Base-by-base conservation (phyloP, 2,113 vertebrate genomes). In the Hippopotamus amphibius region DNA sequence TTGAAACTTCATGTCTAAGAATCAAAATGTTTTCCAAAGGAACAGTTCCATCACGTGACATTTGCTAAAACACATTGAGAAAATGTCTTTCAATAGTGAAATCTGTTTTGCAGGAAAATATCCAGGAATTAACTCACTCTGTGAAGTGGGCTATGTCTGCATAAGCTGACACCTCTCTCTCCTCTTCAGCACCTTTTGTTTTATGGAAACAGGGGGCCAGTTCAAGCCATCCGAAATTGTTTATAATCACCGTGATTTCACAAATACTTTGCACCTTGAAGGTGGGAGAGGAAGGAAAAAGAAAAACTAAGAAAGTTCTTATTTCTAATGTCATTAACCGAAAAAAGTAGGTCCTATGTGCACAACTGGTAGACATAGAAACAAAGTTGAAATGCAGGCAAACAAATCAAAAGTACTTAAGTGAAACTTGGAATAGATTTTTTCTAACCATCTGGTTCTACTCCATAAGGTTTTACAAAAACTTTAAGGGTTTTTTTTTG, bases 21-120 rank as follows among this genome's bases (percentile, higher is more conserved):
- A 59, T 92, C 96, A 95, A 92, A 96, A 95, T 97, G 87, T 97
- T 97, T 97, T 71, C 86, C 55, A 84, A 93, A 93, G 82, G 55
- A 92, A 96, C 72, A 93, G 57, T 24, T 90, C 87, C 92, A 55
- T 68, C 85, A 85, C 57, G 55, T 93, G 86, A 68, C 74, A 89
- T 87, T 92, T 92, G 69, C 79, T 92, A 4, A 87, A 93, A 97
- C 69, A 37, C 26, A 71, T 50, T 46, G 79, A 96, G 68, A 90
- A 92, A 84, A 68, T 71, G 37, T 83, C 86, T 96, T 85, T 93
- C 68, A 89, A 7, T 59, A 59, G 69, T 55, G 43, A 95, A 85
- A 88, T 93, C 88, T 92, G 66, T 89, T 97, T 93, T 80, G 48
- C 61, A 87, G 83, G 89, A 90, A 93, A 81, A 93, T 50, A 87